phyloP scores from a whole-genome alignment of 2,113 vertebrate genomes.

The Megaptera novaeangliae region DNA sequence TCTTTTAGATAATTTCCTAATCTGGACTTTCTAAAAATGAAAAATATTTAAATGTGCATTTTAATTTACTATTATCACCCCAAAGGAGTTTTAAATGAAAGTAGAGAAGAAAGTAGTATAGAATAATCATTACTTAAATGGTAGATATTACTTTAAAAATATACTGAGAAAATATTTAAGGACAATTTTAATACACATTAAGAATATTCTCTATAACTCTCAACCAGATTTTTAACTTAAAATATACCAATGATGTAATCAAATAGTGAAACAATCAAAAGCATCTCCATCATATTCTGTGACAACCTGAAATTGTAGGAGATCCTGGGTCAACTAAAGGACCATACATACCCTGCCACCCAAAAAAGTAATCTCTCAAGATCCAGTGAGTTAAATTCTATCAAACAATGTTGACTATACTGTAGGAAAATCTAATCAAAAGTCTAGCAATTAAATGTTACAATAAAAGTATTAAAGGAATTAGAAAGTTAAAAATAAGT shows the following conservation, averaged over 20 bases:
- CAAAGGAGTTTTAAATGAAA: slow-evolving; percentile 25
- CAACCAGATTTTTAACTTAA: not conserved
- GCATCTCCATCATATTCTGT: slow-evolving; percentile 53
- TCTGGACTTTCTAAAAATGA: slow-evolving; percentile 30
- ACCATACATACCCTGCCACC: slow-evolving; percentile 66
- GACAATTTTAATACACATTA: slow-evolving; percentile 10
- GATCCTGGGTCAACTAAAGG: slow-evolving; percentile 60
- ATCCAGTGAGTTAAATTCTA: slow-evolving; percentile 68
- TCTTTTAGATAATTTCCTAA: slow-evolving; percentile 46
- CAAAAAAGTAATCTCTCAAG: slow-evolving; percentile 58
- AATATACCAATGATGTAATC: not conserved
- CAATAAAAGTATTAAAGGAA: slow-evolving; percentile 58
- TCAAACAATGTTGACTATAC: slow-evolving; percentile 37
- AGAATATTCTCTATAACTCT: slow-evolving; percentile 18
- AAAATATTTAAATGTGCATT: slow-evolving; percentile 27
- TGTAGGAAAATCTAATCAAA: slow-evolving; percentile 55
- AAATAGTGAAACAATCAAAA: slow-evolving; percentile 57
- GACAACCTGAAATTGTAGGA: slow-evolving; percentile 69
- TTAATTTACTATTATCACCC: slow-evolving; percentile 26
- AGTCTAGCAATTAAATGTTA: slow-evolving; percentile 25
- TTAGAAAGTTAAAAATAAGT: slow-evolving; percentile 46
- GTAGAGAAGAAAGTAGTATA: slow-evolving; percentile 23
- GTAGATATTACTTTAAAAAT: slow-evolving; percentile 22
- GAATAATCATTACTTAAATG: slow-evolving; percentile 7
- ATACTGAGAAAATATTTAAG: slow-evolving; percentile 23